Evolutionary conservation across 2,797 vertebrate species (phyloP).

Genomic region (Gallinago nigripennis): DNA sequence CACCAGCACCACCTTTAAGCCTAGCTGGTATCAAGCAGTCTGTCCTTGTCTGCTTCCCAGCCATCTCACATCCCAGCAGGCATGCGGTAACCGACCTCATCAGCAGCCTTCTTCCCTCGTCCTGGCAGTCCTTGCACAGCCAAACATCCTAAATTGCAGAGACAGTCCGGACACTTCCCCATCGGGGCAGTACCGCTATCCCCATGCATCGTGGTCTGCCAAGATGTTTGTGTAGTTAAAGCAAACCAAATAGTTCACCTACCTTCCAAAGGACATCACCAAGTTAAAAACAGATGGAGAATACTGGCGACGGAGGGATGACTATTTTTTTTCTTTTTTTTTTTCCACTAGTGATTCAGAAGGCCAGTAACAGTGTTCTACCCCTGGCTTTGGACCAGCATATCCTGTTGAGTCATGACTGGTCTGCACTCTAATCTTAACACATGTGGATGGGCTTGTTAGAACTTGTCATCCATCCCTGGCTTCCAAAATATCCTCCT

Average conservation of each 20-base stretch:
- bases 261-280: slow-evolving; percentile 57
- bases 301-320: slow-evolving; percentile 4
- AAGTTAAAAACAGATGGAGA: slow-evolving; percentile 61
- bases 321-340: neutral
- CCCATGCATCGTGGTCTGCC: neutral
- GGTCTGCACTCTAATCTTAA: slow-evolving; percentile 71
- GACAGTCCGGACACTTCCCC: neutral
- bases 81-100: neutral
- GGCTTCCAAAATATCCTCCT: slow-evolving; percentile 67
- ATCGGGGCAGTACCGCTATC: neutral
- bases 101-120: neutral
- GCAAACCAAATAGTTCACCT: slow-evolving; percentile 36
- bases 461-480: slow-evolving; percentile 64
- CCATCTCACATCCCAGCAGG: neutral
- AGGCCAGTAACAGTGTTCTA: slow-evolving; percentile 26
- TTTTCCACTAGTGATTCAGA: slow-evolving; percentile 70
- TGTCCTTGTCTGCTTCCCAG: neutral
- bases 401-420: slow-evolving; percentile 74
- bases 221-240: slow-evolving; percentile 26
- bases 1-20: neutral
- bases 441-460: slow-evolving; percentile 60
- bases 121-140: neutral
- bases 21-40: neutral
- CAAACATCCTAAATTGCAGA: neutral
- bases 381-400: slow-evolving; percentile 52